A percentile compares a stretch with the other conserved stretches of the same genome.
phyloP scores from a whole-genome alignment of 2,888 invertebrate genomes.

The Branchellion lobata region DNA sequence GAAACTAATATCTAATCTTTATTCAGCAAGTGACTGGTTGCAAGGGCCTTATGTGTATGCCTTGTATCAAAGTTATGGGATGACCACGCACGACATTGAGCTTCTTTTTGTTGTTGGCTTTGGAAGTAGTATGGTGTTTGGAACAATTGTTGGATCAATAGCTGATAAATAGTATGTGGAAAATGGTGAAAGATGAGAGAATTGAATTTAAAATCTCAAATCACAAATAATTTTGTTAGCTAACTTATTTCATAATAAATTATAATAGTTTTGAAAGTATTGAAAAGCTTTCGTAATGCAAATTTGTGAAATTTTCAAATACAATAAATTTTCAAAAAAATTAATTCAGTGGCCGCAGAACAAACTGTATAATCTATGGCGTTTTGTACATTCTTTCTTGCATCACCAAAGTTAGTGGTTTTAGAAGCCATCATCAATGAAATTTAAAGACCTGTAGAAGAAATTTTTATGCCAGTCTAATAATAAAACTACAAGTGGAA shows the following conservation, averaged over 20 bases:
- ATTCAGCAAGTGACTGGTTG: conserved; percentile 65
- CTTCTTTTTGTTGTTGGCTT: conserved; percentile 66
- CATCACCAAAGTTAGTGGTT: conserved; percentile 62
- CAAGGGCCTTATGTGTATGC: conserved; percentile 67
- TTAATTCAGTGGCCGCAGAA: conserved; percentile 63
- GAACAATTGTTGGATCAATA: conserved; percentile 65
- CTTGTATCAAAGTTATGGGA: conserved; percentile 64
- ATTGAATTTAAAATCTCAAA: no score
- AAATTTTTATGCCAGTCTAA: no score
- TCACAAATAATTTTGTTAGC: no score
- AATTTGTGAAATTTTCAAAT: neutral
- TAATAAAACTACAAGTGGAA: neutral
- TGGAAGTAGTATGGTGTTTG: conserved; percentile 65
- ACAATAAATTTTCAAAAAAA: conserved; percentile 1
- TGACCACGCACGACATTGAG: conserved; percentile 64
- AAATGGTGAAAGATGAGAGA: no score
- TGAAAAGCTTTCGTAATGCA: no score
- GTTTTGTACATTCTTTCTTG: conserved; percentile 64
- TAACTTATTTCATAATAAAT: no score
- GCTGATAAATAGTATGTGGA: conserved; percentile 65
- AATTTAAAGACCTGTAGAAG: no score
- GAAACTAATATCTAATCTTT: no score
- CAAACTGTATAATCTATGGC: conserved; percentile 65
- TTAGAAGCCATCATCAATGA: no score
- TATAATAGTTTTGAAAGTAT: no score